These are phyloP conservation scores for Aphelinus certus DNA, from an alignment of 1,140 invertebrate genomes.

Conservation along the genomic window DNA sequence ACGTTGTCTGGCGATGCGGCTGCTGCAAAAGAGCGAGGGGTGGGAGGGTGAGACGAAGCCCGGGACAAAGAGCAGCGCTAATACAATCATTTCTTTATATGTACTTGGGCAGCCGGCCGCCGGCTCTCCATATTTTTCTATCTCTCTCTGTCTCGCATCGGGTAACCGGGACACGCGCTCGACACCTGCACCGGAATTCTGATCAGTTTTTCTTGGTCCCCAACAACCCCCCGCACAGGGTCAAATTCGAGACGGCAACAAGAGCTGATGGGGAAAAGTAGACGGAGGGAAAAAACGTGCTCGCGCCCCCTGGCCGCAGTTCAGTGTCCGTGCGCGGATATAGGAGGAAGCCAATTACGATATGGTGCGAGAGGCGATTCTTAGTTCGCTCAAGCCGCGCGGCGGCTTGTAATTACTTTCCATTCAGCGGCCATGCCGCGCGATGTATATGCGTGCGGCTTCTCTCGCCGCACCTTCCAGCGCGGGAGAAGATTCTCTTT, in stretches of 20 bases:
- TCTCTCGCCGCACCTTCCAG: too few species aligned
- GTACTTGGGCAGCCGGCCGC: background rate
- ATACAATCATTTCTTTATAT: constrained; percentile 19
- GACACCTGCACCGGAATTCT: constrained; percentile 58
- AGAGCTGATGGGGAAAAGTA: constrained; percentile 1
- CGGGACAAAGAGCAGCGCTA: background rate
- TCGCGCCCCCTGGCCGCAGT: too few species aligned
- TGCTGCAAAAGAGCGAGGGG: too few species aligned
- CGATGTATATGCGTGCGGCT: too few species aligned
- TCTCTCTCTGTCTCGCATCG: constrained; percentile 42
- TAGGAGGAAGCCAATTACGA: constrained; percentile 21
- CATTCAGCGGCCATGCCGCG: too few species aligned
- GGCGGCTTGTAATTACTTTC: too few species aligned
- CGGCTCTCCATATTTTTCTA: background rate
- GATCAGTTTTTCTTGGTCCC: constrained; percentile 58
- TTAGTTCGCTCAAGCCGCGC: background rate
- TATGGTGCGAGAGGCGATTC: background rate
- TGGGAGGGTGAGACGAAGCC: background rate
- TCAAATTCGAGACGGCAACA: constrained; percentile 16
- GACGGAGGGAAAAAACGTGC: too few species aligned
- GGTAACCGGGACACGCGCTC: constrained; percentile 57
- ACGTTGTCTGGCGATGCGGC: too few species aligned
- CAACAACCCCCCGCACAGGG: background rate
- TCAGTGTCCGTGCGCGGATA: background rate
- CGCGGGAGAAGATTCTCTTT: too few species aligned